phyloP scores from a whole-genome alignment of 2,888 invertebrate species.

The Cerastis leucographa region DNA sequence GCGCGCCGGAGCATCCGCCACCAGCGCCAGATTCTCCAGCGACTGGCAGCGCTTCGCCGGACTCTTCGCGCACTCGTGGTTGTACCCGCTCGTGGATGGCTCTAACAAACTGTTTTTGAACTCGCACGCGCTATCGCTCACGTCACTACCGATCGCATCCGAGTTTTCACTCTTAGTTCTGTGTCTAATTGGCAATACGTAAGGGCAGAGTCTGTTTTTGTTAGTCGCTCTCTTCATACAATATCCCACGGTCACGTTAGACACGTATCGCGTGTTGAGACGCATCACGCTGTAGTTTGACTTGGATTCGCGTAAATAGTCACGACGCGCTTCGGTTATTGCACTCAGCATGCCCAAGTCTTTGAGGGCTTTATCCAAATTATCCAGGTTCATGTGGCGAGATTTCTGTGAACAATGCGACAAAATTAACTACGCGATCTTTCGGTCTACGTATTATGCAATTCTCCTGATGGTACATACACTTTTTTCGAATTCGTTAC shows the following conservation, averaged over 20 bases:
- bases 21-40: constrained; percentile 90
- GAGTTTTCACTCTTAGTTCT: constrained; percentile 92
- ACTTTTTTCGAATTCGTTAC: constrained; percentile 83
- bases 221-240: constrained; percentile 89
- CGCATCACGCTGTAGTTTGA: constrained; percentile 88
- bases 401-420: constrained; percentile 85
- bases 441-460: constrained; percentile 43
- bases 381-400: constrained; percentile 88
- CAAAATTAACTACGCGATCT: constrained; percentile 67
- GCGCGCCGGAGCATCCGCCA: constrained; percentile 80
- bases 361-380: constrained; percentile 91
- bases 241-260: constrained; percentile 92
- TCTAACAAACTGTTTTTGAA: constrained; percentile 82
- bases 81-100: constrained; percentile 84
- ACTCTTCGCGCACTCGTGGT: constrained; percentile 77
- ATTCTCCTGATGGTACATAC: constrained; percentile 71
- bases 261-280: constrained; percentile 91
- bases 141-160: constrained; percentile 85
- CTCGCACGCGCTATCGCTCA: constrained; percentile 79
- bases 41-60: constrained; percentile 91
- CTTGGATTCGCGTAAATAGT: constrained; percentile 90
- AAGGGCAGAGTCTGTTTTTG: constrained; percentile 91
- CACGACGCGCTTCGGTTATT: constrained; percentile 90
- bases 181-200: constrained; percentile 90
- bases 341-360: constrained; percentile 92